Evolutionary conservation across 2,888 invertebrate genomes (phyloP), one percentile per base, ranked within the genome.

Genomic region (Uropetala carovei): DNA sequence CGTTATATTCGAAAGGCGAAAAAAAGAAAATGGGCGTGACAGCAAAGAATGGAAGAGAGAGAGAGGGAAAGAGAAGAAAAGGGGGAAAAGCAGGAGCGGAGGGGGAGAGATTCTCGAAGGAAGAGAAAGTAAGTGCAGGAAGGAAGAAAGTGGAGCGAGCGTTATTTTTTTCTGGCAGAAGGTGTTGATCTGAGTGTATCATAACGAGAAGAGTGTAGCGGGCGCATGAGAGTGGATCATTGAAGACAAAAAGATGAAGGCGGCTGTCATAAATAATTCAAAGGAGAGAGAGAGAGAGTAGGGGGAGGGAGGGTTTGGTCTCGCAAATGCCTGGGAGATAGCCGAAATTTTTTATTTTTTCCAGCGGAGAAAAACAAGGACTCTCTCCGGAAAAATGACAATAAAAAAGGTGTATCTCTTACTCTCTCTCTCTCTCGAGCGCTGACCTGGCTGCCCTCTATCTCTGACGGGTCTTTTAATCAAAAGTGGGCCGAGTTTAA

Each of bases 171-270:
- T 3, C 7, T 22, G 13, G 27, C 75, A 75, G 22, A 75, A 75
- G 75, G 75, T 75, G 75, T 75, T 75, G 75, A 75, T 75, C 27
- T 27, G 75, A 75, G 75, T 27, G 75, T n/a, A 75, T n/a, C n/a
- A 27, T 75, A 75, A 75, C 22, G 75, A 75, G 75, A 13, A 27
- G 14, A 27, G 75, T 27, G 75, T 75, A 27, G 75, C n/a, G 75
- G 75, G 14, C 7, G 13, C 7, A 18, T 16, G 60, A 1, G 1
- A 43, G 43, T 3, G 43, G 43, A 13, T 13, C 13, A 1, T 18
- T 7, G 18, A 14, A 75, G 27, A 75, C 75, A 75, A 75, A 75
- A 75, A 27, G 27, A 75, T 7, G 11, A 22, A 8, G 75, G 27
- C 27, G 75, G 75, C 75, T 13, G 75, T 75, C 14, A 75, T 75